Percentiles rank a stretch among this genome's conserved stretches.
Conservation (phyloP, 2,888 invertebrate species). For the Xestobium rufovillosum region DNA sequence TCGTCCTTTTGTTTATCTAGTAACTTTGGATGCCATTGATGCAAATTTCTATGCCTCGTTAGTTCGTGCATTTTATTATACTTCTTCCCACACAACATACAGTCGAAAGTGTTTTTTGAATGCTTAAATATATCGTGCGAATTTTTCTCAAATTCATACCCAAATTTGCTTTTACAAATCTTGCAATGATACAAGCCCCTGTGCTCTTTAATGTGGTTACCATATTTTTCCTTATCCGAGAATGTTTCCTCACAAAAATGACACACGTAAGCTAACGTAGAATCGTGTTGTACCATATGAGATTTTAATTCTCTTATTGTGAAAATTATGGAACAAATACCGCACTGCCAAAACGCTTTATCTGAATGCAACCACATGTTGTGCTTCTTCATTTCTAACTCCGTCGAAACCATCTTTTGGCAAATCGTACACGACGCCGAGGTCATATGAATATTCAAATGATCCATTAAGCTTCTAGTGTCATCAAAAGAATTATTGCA, state of each 20-base stretch:
- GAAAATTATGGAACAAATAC: constrained; percentile 19
- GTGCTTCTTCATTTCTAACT: constrained; percentile 21
- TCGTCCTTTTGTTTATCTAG: too few relatives aligned
- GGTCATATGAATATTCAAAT: constrained; percentile 21
- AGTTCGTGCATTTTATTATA: background rate
- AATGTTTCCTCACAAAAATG: constrained; percentile 22
- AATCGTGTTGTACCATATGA: constrained; percentile 21
- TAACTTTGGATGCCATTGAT: background rate
- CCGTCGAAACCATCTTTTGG: constrained; percentile 17
- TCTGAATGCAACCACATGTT: constrained; percentile 17
- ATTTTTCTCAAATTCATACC: constrained; percentile 19
- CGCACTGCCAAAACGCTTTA: constrained; percentile 17
- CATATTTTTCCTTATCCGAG: constrained; percentile 21
- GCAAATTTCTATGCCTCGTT: background rate
- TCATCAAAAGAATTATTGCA: constrained; percentile 23
- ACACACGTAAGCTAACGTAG: constrained; percentile 22
- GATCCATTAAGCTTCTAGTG: constrained; percentile 20
- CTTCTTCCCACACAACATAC: background rate
- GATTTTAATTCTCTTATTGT: constrained; percentile 16
- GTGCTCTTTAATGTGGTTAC: constrained; percentile 23
- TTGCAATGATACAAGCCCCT: constrained; percentile 21
- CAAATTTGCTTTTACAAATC: constrained; percentile 19
- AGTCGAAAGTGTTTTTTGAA: background rate
- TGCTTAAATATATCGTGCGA: constrained; percentile 14
- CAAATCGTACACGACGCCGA: constrained; percentile 21